Base-by-base conservation (phyloP, 2,797 vertebrate genomes). In the Selene dorsalis region DNA sequence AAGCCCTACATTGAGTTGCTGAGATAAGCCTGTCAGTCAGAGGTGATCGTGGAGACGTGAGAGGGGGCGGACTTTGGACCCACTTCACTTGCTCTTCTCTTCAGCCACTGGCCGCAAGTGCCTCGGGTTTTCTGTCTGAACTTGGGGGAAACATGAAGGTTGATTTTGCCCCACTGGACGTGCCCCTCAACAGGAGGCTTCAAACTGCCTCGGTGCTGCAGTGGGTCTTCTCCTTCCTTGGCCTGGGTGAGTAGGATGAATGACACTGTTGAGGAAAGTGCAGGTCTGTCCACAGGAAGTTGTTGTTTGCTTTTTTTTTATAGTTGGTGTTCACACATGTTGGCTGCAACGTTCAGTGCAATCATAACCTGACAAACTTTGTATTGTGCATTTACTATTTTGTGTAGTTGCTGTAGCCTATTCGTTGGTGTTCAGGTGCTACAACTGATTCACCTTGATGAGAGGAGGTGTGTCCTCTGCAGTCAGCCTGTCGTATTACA, bases 191-290 rank as follows among this genome's bases (percentile, higher is more conserved):
- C 17, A 93, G 96, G 62, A 93, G 98, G 83, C 93, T 98, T 82
- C 97, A 99, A 94, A 99, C 96, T 0, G 91, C 93, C 0, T 75
- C 90, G 0, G 96, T 98, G 62, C 57, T 93, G 56, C 95, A 96
- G 20, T 99, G 97, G 96, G 89, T 98, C 85, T 96, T 93, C 93
- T 95, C 93, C 84, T 99, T 99, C 90, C 85, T 98, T 5, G 81
- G 38, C 8, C 80, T 98, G 41, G 96, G 98, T 99, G 94, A 96
- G 96, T 82, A 6, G 8, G n/a, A 39, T 30, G 18, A 13, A 39
- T 30, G 18, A 13, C 4, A 2, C 18, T 61, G 39, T 2, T 35
- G 6, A 3, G 4, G 7, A 30, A 30, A 52, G 17, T 4, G 17
- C 7, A 16, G 1, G 52, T 26, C 20, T 59, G 20, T 20, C 12